phyloP scores from a whole-genome alignment of 1,140 invertebrate species.

The Leptonema lineaticorne region DNA sequence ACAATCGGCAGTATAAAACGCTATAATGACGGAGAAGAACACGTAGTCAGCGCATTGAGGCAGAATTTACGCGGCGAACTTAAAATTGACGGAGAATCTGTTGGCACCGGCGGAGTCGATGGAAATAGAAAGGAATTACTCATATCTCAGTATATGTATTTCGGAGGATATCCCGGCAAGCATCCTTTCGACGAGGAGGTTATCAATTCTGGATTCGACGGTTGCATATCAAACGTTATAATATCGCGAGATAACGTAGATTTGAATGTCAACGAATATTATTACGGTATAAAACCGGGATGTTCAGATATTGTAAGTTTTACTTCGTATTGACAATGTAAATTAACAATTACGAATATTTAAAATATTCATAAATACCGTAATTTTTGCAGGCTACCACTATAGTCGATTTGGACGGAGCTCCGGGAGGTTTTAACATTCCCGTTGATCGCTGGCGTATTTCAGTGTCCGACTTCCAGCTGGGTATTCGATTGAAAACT shows the following conservation, averaged over 20 bases:
- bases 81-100: slow-evolving; percentile 64
- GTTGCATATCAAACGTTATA: slow-evolving; percentile 85
- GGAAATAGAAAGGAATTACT: slow-evolving; percentile 54
- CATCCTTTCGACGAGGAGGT: slow-evolving; percentile 67
- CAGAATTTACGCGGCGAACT: slow-evolving; percentile 66
- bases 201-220: slow-evolving; percentile 81
- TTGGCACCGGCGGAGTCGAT: slow-evolving; percentile 48
- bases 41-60: slow-evolving; percentile 71
- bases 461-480: slow-evolving; percentile 59
- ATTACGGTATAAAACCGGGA: slow-evolving; percentile 78
- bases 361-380: too few species aligned
- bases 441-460: slow-evolving; percentile 52
- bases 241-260: slow-evolving; percentile 76
- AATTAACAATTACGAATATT: too few species aligned
- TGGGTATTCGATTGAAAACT: slow-evolving; percentile 91
- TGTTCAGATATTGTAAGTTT: slow-evolving; percentile 75
- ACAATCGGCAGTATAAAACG: slow-evolving; percentile 58
- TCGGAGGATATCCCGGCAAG: slow-evolving; percentile 82
- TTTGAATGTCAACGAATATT: slow-evolving; percentile 73
- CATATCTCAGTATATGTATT: slow-evolving; percentile 72
- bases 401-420: slow-evolving; percentile 56
- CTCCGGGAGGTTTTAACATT: slow-evolving; percentile 56
- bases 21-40: slow-evolving; percentile 86
- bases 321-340: background rate
- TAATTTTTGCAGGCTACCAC: slow-evolving; percentile 53